Percentiles rank a stretch among this genome's conserved stretches.
These are phyloP conservation scores for Delphinapterus leucas DNA, from an alignment of 2,113 vertebrate species.

Conservation along the genomic window DNA sequence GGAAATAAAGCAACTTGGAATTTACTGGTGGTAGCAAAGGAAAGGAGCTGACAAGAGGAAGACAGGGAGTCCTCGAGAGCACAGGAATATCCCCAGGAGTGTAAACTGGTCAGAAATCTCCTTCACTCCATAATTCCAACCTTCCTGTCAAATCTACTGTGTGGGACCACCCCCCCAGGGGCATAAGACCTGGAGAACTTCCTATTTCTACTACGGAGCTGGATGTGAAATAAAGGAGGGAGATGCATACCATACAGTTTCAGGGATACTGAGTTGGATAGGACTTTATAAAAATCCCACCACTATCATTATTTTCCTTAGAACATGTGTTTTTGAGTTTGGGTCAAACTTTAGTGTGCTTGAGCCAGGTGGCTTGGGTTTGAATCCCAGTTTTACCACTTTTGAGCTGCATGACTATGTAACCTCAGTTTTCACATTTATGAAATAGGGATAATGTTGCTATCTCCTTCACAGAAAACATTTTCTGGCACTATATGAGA, in stretches of 20 bases:
- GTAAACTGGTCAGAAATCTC: neutral
- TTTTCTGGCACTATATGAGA: neutral
- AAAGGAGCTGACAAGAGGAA: neutral
- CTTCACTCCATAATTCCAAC: neutral
- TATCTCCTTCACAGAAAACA: neutral
- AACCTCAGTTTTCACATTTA: neutral
- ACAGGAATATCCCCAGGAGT: neutral
- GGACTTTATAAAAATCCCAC: neutral
- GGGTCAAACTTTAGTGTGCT: neutral
- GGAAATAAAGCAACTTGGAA: neutral
- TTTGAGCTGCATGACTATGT: neutral
- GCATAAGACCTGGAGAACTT: neutral
- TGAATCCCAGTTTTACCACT: neutral
- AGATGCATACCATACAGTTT: neutral
- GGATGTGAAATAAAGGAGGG: neutral
- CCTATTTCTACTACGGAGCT: neutral
- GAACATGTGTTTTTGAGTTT: neutral
- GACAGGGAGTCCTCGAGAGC: neutral
- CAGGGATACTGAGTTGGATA: neutral
- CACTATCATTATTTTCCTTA: neutral
- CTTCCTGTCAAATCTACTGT: neutral
- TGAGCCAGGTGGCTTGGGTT: neutral
- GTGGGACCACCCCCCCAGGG: neutral
- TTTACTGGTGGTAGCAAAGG: neutral
- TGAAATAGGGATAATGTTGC: neutral